These are phyloP conservation scores for Eugnorisma glareosa DNA, from an alignment of 2,888 invertebrate species.

Conservation along the genomic window DNA sequence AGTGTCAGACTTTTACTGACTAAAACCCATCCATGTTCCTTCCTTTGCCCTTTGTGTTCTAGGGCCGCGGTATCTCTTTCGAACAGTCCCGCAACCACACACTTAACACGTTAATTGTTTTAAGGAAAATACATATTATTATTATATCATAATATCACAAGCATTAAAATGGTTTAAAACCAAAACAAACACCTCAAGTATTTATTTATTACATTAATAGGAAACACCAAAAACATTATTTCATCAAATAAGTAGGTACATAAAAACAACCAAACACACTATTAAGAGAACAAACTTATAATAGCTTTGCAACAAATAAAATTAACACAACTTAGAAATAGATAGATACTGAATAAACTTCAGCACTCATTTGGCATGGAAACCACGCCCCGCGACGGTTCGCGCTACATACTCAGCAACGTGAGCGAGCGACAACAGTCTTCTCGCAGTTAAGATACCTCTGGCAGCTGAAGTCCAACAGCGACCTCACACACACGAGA, in stretches of 20 bases:
- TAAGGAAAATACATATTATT: not conserved
- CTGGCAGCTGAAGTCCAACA: not conserved
- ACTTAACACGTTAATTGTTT: not conserved
- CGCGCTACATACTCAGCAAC: not conserved
- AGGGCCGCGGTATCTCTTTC: too few relatives aligned
- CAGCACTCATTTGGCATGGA: not conserved
- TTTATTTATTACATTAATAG: too few relatives aligned
- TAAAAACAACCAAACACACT: too few relatives aligned
- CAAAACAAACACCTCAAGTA: not conserved
- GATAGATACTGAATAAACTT: not conserved
- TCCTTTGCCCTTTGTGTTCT: too few relatives aligned
- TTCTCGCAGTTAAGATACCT: not conserved
- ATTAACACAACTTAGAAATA: too few relatives aligned
- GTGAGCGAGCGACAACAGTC: not conserved
- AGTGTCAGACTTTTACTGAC: too few relatives aligned
- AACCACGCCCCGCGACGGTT: not conserved
- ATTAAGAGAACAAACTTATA: not conserved
- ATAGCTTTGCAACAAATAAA: not conserved
- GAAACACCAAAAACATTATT: not conserved
- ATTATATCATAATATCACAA: too few relatives aligned
- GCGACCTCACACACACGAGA: not conserved
- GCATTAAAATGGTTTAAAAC: not conserved
- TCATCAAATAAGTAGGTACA: too few relatives aligned
- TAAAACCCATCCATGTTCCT: too few relatives aligned
- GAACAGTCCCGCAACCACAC: too few relatives aligned